Percentiles rank a stretch among this genome's conserved stretches.
These are phyloP conservation scores for Liodrosophila aerea DNA, from an alignment of 2,888 invertebrate genomes.

Conservation along the genomic window DNA sequence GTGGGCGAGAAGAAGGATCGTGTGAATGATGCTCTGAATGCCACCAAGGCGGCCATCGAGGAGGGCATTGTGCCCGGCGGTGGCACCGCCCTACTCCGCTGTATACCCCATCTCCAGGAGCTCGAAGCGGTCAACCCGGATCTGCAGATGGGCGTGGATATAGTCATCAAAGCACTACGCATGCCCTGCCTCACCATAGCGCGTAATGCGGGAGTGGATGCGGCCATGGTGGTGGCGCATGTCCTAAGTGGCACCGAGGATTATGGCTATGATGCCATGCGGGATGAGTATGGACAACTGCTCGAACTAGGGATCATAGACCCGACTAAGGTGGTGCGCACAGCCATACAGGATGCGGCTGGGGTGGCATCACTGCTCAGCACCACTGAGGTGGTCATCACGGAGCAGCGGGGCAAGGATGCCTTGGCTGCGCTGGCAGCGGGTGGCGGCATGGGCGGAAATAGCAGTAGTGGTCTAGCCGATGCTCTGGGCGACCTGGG, in stretches of 20 bases:
- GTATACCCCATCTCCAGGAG: slow-evolving; percentile 87
- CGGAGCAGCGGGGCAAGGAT: slow-evolving; percentile 94
- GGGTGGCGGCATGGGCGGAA: slow-evolving; percentile 83
- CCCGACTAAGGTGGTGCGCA: slow-evolving; percentile 94
- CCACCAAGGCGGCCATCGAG: slow-evolving; percentile 97
- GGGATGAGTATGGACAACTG: slow-evolving; percentile 93
- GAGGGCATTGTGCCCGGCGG: slow-evolving; percentile 99
- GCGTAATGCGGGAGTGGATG: slow-evolving; percentile 94
- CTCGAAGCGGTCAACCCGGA: slow-evolving; percentile 83
- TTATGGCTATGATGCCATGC: slow-evolving; percentile 94
- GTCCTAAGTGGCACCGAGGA: slow-evolving; percentile 90
- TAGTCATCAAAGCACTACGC: slow-evolving; percentile 90
- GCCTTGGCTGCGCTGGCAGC: slow-evolving; percentile 85
- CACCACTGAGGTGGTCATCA: slow-evolving; percentile 97
- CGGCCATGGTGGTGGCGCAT: slow-evolving; percentile 94
- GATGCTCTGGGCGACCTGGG: slow-evolving; percentile 80
- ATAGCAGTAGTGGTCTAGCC: slow-evolving; percentile 20
- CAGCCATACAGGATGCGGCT: slow-evolving; percentile 95
- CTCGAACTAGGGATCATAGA: slow-evolving; percentile 96
- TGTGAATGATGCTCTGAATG: slow-evolving; percentile 96
- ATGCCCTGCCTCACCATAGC: slow-evolving; percentile 95
- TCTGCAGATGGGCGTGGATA: slow-evolving; percentile 86
- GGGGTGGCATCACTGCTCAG: slow-evolving; percentile 97
- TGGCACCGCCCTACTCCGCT: slow-evolving; percentile 94
- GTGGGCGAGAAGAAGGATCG: slow-evolving; percentile 98